A percentile compares a stretch with the other conserved stretches of the same genome.
Evolutionary conservation across 1,140 invertebrate species (phyloP).

Genomic region (Listronotus oregonensis): DNA sequence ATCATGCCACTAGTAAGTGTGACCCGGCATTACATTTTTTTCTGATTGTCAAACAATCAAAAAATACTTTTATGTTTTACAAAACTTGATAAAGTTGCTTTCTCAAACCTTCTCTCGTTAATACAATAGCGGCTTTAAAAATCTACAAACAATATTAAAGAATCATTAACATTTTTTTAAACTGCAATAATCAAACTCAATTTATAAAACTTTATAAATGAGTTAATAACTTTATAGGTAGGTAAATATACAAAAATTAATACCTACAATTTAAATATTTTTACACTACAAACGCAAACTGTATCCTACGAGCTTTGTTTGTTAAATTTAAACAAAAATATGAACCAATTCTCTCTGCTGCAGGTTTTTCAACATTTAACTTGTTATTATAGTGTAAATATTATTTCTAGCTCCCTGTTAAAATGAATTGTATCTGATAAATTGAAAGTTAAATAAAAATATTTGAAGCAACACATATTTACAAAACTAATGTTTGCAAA

Average conservation of each 20-base stretch:
- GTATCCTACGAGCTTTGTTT: slow-evolving; percentile 14
- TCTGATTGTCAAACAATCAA: too few species aligned
- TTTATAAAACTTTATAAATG: background rate
- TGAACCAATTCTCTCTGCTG: slow-evolving; percentile 21
- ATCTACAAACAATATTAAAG: too few species aligned
- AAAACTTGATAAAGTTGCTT: too few species aligned
- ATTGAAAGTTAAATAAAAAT: slow-evolving; percentile 43
- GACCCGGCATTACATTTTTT: too few species aligned
- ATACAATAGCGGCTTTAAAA: too few species aligned
- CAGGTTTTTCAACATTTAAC: slow-evolving; percentile 31
- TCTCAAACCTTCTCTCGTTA: too few species aligned
- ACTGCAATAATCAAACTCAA: too few species aligned
- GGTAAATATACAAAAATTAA: slow-evolving; percentile 18
- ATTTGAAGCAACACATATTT: slow-evolving; percentile 37
- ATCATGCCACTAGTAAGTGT: too few species aligned
- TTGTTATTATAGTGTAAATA: slow-evolving; percentile 37
- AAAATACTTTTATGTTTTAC: too few species aligned
- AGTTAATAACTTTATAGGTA: slow-evolving; percentile 13
- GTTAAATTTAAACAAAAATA: slow-evolving; percentile 36
- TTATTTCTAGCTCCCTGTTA: slow-evolving; percentile 32
- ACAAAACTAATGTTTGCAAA: slow-evolving; percentile 34
- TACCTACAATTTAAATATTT: slow-evolving; percentile 24
- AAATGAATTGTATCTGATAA: slow-evolving; percentile 40
- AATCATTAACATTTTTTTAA: too few species aligned
- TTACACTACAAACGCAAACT: slow-evolving; percentile 13